Conservation (phyloP, 1,140 invertebrate species). For the Drosophila malerkotliana region DNA sequence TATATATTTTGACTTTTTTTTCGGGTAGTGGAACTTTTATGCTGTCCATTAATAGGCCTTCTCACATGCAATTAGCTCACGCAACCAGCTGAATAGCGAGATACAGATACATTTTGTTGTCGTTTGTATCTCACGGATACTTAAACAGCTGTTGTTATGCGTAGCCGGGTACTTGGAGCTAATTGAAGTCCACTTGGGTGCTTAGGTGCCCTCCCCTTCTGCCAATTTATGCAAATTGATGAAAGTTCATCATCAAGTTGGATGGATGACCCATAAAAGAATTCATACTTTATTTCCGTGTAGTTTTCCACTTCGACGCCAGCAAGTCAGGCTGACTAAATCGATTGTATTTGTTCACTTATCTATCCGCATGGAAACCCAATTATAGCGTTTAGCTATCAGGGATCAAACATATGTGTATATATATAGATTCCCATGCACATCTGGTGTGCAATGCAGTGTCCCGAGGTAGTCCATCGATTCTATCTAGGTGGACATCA, state of each 20-base stretch:
- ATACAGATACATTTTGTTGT: neutral
- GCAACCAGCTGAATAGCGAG: constrained; percentile 26
- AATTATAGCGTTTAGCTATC: constrained; percentile 31
- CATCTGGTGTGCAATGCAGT: constrained; percentile 6
- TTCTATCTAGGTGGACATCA: constrained; percentile 7
- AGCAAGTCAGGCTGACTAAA: constrained; percentile 20
- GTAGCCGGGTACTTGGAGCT: constrained; percentile 18
- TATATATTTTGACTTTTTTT: constrained; percentile 34
- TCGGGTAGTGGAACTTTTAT: constrained; percentile 46
- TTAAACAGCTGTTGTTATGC: constrained; percentile 41
- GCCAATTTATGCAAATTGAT: constrained; percentile 47
- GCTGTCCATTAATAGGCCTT: constrained; percentile 32
- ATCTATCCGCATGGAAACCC: constrained; percentile 36
- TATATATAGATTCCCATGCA: constrained; percentile 33
- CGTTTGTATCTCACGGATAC: constrained; percentile 26
- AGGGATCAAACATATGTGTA: neutral
- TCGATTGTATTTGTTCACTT: constrained; percentile 14
- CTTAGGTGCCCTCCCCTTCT: neutral
- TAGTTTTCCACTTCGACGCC: constrained; percentile 8
- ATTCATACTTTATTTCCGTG: constrained; percentile 8
- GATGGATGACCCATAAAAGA: neutral
- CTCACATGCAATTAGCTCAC: constrained; percentile 53
- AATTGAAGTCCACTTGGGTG: constrained; percentile 35
- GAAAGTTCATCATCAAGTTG: constrained; percentile 29
- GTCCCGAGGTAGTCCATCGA: constrained; percentile 9